phyloP scores from a whole-genome alignment of 2,113 vertebrate species.

The Neogale vison region DNA sequence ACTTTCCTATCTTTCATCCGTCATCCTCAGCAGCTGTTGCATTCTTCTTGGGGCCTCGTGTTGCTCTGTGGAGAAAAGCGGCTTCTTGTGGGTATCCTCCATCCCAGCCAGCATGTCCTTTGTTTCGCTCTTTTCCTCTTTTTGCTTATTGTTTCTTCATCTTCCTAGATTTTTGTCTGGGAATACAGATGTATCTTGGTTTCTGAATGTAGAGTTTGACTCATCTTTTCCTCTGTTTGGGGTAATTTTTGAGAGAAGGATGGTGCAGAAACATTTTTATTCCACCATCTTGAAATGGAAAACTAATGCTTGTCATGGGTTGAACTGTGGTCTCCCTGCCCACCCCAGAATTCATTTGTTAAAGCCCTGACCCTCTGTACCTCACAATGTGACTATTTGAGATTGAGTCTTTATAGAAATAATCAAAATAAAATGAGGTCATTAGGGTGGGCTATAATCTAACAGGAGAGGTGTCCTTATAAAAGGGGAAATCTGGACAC shows the following conservation, averaged over 20 bases:
- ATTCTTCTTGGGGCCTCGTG: neutral
- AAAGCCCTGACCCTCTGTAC: neutral
- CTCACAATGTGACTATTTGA: neutral
- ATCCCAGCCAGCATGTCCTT: neutral
- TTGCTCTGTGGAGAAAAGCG: neutral
- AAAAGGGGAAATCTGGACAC: neutral
- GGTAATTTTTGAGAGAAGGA: neutral
- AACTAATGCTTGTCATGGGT: neutral
- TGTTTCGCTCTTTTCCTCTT: neutral
- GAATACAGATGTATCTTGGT: neutral
- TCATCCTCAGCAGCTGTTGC: neutral
- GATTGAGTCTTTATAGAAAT: neutral
- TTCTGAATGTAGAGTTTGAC: neutral
- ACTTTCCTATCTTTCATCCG: neutral
- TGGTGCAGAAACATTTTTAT: neutral
- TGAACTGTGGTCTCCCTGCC: neutral
- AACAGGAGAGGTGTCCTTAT: neutral
- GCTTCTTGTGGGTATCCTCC: neutral
- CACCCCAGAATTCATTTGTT: neutral
- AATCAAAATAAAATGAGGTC: neutral
- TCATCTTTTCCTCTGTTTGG: neutral
- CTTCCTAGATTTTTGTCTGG: neutral
- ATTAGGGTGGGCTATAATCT: neutral
- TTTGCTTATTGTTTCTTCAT: neutral
- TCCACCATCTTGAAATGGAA: neutral